A percentile compares a stretch with the other conserved stretches of the same genome.
These are phyloP conservation scores for Cylindroiulus punctatus DNA, from an alignment of 2,888 invertebrate genomes.

Conservation along the genomic window DNA sequence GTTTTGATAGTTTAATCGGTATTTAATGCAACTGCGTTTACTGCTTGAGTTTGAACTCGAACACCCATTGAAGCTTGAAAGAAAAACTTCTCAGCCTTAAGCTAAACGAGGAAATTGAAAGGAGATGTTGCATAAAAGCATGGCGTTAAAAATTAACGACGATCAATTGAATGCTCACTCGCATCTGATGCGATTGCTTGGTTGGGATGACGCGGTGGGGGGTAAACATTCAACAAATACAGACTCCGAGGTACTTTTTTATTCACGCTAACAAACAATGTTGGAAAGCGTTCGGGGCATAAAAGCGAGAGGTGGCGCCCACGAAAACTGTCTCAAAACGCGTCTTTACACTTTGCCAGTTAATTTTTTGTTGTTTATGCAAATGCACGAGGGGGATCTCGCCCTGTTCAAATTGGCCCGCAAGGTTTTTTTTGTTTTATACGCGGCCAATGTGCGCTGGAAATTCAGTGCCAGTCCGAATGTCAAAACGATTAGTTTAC, in stretches of 20 bases:
- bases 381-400: not conserved
- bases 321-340: constrained; percentile 1
- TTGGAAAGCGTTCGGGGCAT: not conserved
- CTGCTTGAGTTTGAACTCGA: too few species aligned
- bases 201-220: not conserved
- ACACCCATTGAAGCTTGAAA: not conserved
- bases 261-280: not conserved
- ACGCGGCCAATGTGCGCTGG: not conserved
- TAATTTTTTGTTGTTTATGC: not conserved
- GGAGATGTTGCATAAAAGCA: constrained; percentile 38
- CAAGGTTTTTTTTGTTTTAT: not conserved
- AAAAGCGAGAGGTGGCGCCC: not conserved
- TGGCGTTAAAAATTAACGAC: constrained; percentile 36
- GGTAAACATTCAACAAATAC: not conserved
- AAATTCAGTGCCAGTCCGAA: constrained; percentile 33
- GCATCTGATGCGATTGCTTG: constrained; percentile 10
- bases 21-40: too few species aligned
- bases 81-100: not conserved
- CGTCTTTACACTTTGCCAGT: constrained; percentile 28
- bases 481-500: constrained; percentile 53
- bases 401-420: not conserved
- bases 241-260: not conserved
- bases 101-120: constrained; percentile 34
- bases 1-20: too few species aligned
- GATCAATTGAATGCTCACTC: constrained; percentile 33